phyloP scores from a whole-genome alignment of 2,113 vertebrate species.

The Arvicanthis niloticus region DNA sequence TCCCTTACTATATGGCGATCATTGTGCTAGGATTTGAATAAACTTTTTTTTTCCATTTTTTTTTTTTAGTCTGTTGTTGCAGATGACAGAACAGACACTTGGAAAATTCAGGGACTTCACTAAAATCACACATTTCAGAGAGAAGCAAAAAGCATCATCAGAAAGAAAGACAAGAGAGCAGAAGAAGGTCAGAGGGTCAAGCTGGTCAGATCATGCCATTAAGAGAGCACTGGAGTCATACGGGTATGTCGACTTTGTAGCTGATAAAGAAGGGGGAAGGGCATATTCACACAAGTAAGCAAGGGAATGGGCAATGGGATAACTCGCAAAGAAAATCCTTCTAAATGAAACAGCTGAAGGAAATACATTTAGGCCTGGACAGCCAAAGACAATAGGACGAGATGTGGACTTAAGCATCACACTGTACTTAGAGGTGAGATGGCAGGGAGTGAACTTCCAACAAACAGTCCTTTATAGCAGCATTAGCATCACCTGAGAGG shows the following conservation, averaged over 20 bases:
- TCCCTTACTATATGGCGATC: not conserved
- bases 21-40: not conserved
- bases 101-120: not conserved
- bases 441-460: not conserved
- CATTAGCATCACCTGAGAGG: not conserved
- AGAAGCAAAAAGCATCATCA: not conserved
- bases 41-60: conserved; percentile 19
- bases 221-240: not conserved
- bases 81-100: not conserved
- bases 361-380: not conserved
- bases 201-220: not conserved
- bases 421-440: not conserved
- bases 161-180: not conserved
- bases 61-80: conserved; percentile 20
- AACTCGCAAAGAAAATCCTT: not conserved
- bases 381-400: not conserved
- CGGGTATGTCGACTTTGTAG: not conserved
- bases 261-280: not conserved
- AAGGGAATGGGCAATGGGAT: not conserved
- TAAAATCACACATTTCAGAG: not conserved
- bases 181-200: not conserved
- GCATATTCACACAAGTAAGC: not conserved
- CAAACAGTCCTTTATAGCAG: not conserved
- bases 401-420: not conserved
- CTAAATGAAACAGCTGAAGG: not conserved